Conservation (phyloP, 2,888 invertebrate species). For the Drosophila pullipes region DNA sequence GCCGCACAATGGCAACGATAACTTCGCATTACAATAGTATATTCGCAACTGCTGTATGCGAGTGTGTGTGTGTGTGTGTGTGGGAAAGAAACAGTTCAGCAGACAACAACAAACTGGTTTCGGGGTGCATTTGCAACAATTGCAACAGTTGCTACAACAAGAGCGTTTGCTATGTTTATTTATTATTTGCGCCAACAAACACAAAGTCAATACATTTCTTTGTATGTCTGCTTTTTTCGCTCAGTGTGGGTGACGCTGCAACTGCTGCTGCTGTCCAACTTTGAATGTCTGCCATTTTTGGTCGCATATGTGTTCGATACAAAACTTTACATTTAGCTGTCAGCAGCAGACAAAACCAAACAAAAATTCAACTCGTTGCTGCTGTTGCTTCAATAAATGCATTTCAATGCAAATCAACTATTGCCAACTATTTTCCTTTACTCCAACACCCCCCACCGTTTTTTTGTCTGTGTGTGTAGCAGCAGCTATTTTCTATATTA, state of each 20-base stretch:
- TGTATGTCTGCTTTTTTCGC: constrained; percentile 35
- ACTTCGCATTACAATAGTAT: constrained; percentile 79
- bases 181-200: constrained; percentile 69
- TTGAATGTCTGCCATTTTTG: constrained; percentile 49
- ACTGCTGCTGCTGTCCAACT: constrained; percentile 30
- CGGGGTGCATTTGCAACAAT: constrained; percentile 56
- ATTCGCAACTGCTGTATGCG: constrained; percentile 37
- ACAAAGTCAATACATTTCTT: constrained; percentile 73
- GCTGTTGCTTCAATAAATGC: constrained; percentile 46
- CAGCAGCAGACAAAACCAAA: constrained; percentile 45
- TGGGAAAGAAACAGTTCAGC: constrained; percentile 68
- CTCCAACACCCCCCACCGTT: not conserved
- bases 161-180: constrained; percentile 62
- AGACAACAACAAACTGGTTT: constrained; percentile 65
- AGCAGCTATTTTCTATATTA: constrained; percentile 64
- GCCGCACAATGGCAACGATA: constrained; percentile 76
- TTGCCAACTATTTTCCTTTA: constrained; percentile 9
- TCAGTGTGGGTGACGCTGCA: constrained; percentile 35
- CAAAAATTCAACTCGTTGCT: not conserved
- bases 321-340: constrained; percentile 71
- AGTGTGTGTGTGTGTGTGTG: constrained; percentile 28
- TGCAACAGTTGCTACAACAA: constrained; percentile 66
- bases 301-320: constrained; percentile 64
- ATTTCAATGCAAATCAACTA: constrained; percentile 65
- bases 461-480: not conserved